A percentile compares a stretch with the other conserved stretches of the same genome.
These are phyloP conservation scores for Sciurus carolinensis DNA, from an alignment of 2,797 vertebrate genomes.

Conservation along the genomic window DNA sequence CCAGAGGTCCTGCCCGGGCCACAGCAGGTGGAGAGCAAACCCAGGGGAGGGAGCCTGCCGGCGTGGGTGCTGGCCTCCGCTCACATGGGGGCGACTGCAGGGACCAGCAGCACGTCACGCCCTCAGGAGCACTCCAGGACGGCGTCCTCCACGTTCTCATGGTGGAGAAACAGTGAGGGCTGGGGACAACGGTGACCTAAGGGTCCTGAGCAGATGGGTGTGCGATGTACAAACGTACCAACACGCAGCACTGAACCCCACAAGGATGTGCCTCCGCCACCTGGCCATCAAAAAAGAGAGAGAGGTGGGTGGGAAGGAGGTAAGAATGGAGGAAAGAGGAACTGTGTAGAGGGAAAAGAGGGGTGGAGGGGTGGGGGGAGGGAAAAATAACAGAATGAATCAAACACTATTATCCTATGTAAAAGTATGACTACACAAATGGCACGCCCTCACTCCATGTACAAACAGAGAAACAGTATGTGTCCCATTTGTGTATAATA, in stretches of 20 bases:
- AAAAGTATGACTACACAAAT: too few relatives aligned
- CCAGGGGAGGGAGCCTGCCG: neutral
- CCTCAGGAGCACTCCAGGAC: neutral
- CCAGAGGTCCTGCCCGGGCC: neutral
- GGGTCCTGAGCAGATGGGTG: neutral
- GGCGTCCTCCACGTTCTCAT: neutral
- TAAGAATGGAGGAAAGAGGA: too few relatives aligned
- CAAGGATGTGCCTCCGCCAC: neutral
- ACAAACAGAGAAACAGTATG: too few relatives aligned
- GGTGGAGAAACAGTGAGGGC: neutral
- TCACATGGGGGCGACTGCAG: neutral
- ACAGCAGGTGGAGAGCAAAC: neutral
- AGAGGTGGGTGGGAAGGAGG: too few relatives aligned
- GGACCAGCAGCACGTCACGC: neutral
- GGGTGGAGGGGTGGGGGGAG: too few relatives aligned
- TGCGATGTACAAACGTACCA: neutral
- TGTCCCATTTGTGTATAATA: too few relatives aligned
- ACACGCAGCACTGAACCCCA: neutral
- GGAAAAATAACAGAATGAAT: too few relatives aligned
- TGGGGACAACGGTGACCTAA: neutral
- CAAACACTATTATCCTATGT: too few relatives aligned
- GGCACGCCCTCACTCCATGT: too few relatives aligned
- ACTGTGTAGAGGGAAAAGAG: too few relatives aligned
- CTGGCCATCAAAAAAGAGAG: neutral
- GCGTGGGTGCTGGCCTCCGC: too few relatives aligned